Conservation (phyloP, 2,888 invertebrate species). For the Chironomus riparius region DNA sequence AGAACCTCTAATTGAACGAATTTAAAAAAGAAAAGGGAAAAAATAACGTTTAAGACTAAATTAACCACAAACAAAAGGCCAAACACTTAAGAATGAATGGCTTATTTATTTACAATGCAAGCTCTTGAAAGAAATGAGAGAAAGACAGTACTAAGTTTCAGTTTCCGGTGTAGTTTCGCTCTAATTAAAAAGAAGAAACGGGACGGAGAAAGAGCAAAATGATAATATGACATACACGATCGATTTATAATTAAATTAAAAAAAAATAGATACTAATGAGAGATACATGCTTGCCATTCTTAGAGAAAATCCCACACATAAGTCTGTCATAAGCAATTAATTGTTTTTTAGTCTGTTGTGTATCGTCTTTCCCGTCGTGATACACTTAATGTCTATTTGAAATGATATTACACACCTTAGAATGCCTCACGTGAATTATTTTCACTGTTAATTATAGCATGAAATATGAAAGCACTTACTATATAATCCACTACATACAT, state of each 20-base stretch:
- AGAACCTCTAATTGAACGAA: too few species aligned
- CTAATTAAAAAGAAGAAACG: too few species aligned
- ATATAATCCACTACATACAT: neutral
- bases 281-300: neutral
- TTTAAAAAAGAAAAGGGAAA: too few species aligned
- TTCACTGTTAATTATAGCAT: neutral
- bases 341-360: neutral
- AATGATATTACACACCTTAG: neutral
- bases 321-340: neutral
- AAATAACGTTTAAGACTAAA: too few species aligned
- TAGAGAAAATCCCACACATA: neutral
- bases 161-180: too few species aligned
- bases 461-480: neutral
- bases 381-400: neutral
- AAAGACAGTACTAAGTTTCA: too few species aligned
- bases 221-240: neutral
- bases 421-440: neutral
- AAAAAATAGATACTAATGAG: neutral
- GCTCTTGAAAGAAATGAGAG: too few species aligned
- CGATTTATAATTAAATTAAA: slow-evolving; percentile 5
- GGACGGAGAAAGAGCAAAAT: neutral
- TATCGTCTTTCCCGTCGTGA: neutral
- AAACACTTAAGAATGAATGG: too few species aligned
- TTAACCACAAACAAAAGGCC: too few species aligned
- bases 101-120: too few species aligned